Evolutionary conservation across 2,113 vertebrate genomes (phyloP).

Genomic region (Leptocoma aspasia): DNA sequence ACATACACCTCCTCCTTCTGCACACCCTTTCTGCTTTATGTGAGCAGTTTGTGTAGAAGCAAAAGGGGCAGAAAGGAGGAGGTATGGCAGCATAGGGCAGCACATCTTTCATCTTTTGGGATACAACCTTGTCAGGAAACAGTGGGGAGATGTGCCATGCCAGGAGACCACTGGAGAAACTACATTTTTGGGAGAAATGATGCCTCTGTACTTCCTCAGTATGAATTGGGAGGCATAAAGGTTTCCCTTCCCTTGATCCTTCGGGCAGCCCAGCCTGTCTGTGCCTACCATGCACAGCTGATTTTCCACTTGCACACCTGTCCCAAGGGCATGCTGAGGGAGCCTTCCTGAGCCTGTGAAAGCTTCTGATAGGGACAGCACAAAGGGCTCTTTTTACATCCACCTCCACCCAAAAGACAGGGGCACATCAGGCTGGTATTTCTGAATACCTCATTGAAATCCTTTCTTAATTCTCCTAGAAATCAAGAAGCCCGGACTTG

Average conservation of each 20-base stretch:
- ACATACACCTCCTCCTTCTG: neutral
- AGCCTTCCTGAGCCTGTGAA: neutral
- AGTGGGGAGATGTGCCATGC: rapidly evolving
- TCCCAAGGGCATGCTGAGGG: neutral
- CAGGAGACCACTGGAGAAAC: rapidly evolving
- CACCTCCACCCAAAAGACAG: neutral
- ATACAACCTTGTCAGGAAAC: neutral
- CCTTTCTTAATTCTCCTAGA: neutral
- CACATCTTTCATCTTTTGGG: neutral
- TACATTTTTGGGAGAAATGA: neutral
- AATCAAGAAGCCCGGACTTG: neutral
- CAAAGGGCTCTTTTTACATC: neutral
- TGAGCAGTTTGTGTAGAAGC: neutral
- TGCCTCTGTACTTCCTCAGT: neutral
- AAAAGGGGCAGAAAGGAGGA: neutral
- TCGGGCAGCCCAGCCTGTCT: neutral
- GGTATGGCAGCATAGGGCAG: neutral
- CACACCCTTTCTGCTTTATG: neutral
- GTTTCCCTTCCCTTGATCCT: neutral
- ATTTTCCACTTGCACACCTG: neutral
- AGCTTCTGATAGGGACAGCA: neutral
- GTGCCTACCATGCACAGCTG: neutral
- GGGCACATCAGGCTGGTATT: rapidly evolving
- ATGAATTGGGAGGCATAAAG: neutral
- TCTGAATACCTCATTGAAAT: neutral